A percentile compares a stretch with the other conserved stretches of the same genome.
Conservation (phyloP, 1,140 invertebrate genomes). For the Drosophila orena region DNA sequence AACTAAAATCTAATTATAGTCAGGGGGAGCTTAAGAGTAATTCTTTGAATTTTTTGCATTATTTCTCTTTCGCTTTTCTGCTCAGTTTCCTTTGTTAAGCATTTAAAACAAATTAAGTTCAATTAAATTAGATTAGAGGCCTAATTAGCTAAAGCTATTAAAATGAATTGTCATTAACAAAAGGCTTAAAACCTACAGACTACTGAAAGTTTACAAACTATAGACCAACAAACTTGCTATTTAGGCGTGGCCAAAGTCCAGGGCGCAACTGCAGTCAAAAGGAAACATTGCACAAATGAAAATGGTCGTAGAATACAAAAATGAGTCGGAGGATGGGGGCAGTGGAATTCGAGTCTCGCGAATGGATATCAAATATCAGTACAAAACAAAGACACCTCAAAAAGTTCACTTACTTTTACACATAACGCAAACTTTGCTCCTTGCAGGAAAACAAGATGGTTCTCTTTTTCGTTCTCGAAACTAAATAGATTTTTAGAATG, state of each 20-base stretch:
- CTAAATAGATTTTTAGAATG: not conserved
- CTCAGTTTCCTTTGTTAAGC: conserved; percentile 32
- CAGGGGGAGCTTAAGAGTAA: conserved; percentile 59
- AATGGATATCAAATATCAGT: conserved; percentile 48
- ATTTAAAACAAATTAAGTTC: conserved; percentile 45
- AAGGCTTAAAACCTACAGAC: conserved; percentile 41
- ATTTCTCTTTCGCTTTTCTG: conserved; percentile 16
- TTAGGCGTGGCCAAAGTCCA: conserved; percentile 35
- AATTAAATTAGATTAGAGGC: conserved; percentile 56
- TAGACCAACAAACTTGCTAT: conserved; percentile 51
- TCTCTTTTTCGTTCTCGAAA: not conserved
- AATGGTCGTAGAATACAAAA: conserved; percentile 12
- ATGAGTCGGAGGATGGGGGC: conserved; percentile 3
- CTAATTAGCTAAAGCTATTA: conserved; percentile 49
- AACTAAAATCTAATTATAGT: conserved; percentile 74
- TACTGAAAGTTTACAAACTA: conserved; percentile 29
- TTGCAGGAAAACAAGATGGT: not conserved
- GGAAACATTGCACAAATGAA: conserved; percentile 60
- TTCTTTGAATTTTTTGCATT: conserved; percentile 68
- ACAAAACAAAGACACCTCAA: conserved; percentile 11
- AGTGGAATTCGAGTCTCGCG: conserved; percentile 72
- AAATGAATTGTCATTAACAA: conserved; percentile 53
- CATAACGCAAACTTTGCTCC: not conserved
- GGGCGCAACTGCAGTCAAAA: conserved; percentile 38
- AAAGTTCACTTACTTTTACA: not conserved